Percentiles rank a stretch among this genome's conserved stretches.
These are phyloP conservation scores for Andricus quercusramuli DNA, from an alignment of 2,888 invertebrate genomes.

Conservation along the genomic window DNA sequence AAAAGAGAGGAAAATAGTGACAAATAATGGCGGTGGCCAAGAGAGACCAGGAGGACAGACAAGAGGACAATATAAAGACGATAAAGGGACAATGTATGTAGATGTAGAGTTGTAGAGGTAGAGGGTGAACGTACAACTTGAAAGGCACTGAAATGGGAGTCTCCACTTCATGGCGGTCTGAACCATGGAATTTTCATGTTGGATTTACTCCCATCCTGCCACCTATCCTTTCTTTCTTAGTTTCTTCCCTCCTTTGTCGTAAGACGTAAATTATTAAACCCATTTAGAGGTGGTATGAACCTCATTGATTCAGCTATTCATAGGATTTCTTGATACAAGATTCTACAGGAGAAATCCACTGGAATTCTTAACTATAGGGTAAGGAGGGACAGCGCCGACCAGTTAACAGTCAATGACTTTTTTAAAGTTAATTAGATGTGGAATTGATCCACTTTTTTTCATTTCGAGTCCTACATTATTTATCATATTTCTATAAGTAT, in stretches of 20 bases:
- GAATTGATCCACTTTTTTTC: no score
- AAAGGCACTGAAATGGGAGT: constrained; percentile 6
- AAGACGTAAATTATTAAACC: background rate
- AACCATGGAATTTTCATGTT: constrained; percentile 6
- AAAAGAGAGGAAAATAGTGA: background rate
- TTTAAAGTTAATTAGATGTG: no score
- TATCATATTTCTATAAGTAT: no score
- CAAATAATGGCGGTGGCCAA: background rate
- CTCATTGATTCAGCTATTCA: background rate
- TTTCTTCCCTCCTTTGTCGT: background rate
- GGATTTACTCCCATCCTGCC: background rate
- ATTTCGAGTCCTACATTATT: no score
- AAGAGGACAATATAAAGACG: background rate
- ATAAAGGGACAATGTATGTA: background rate
- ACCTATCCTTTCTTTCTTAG: background rate
- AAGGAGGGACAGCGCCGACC: no score
- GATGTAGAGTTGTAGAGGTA: background rate
- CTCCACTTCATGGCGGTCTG: background rate
- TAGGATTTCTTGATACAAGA: background rate
- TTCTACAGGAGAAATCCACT: background rate
- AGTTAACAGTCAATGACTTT: no score
- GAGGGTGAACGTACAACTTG: background rate
- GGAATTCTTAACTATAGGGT: no score
- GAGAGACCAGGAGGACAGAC: background rate
- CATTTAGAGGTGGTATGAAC: constrained; percentile 1